Base-by-base conservation (phyloP, 2,888 invertebrate species). In the Noctua pronuba region DNA sequence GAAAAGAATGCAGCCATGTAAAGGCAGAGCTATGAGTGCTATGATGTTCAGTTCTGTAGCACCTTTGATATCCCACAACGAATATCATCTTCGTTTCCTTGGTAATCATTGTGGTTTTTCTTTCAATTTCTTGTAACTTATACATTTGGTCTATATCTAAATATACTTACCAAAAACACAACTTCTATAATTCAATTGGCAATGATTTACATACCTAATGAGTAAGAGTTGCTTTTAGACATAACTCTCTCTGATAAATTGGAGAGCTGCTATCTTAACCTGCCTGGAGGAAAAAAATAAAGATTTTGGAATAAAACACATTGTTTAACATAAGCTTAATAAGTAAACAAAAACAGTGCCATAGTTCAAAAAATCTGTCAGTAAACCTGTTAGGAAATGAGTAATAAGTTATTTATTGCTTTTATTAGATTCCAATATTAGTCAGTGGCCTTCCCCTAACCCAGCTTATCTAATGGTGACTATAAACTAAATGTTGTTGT, bases 381-480 rank as follows among this genome's bases (percentile, higher is more conserved):
- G 24, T 28, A 41, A 64, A 65, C 4, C 21, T 0, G 1, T 41
- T 38, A 38, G 1, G 7, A 70, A 69, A 44, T 75, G 41, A 75
- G 18, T 75, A 80, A 52, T 69, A 49, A 65, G 21, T 64, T 46
- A 31, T 82, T 58, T 80, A 70, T 69, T 75, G 49, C n/a, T 69
- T 81, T 75, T 49, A 69, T 38, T 58, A 49, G 5, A 35, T 35
- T 28, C 38, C 28, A 28, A 58, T 49, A 74, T 75, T 68, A 75
- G 64, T 64, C 67, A 75, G 2, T 68, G 64, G 46, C 28, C 52
- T 80, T 52, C 73, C 18, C 24, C 28, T 52, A 28, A 21, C 35
- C 10, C 10, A 16, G 24, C 35, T 65, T 35, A 46, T 66, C 18
- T 28, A 73, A 41, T 24, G 28, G 41, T n/a, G 35, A 71, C 55